phyloP scores from a whole-genome alignment of 2,797 vertebrate genomes.

The Myoxocephalus aenaeus region DNA sequence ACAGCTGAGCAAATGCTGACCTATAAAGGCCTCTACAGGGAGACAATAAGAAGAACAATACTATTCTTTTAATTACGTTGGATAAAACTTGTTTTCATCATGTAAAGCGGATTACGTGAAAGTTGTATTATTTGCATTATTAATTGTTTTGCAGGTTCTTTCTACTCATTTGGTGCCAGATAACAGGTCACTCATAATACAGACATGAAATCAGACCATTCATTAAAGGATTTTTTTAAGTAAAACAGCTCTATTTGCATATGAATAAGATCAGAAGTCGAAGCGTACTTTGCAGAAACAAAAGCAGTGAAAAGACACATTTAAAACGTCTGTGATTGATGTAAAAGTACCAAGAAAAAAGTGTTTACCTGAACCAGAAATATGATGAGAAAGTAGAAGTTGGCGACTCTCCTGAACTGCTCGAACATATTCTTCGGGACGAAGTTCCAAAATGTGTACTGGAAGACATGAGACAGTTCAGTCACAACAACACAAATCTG shows the following conservation, averaged over 20 bases:
- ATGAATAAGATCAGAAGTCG: background rate
- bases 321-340: background rate
- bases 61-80: too few species aligned
- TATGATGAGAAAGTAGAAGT: conserved; percentile 99
- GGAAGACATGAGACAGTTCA: conserved; percentile 32
- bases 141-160: too few species aligned
- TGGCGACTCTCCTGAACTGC: conserved; percentile 97
- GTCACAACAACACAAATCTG: background rate
- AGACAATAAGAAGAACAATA: too few species aligned
- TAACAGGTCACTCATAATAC: too few species aligned
- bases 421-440: conserved; percentile 98
- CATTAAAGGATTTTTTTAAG: too few species aligned
- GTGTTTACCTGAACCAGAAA: conserved; percentile 96
- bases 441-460: conserved; percentile 99
- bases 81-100: background rate
- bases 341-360: background rate
- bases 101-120: background rate
- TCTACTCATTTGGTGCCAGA: too few species aligned
- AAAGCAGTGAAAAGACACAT: background rate
- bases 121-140: background rate
- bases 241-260: too few species aligned
- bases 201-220: too few species aligned
- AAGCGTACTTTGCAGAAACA: background rate
- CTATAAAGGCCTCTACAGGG: too few species aligned
- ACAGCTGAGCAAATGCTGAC: conserved; percentile 1